Conservation (phyloP, 1,140 invertebrate species). For the Acyrthosiphon pisum region DNA sequence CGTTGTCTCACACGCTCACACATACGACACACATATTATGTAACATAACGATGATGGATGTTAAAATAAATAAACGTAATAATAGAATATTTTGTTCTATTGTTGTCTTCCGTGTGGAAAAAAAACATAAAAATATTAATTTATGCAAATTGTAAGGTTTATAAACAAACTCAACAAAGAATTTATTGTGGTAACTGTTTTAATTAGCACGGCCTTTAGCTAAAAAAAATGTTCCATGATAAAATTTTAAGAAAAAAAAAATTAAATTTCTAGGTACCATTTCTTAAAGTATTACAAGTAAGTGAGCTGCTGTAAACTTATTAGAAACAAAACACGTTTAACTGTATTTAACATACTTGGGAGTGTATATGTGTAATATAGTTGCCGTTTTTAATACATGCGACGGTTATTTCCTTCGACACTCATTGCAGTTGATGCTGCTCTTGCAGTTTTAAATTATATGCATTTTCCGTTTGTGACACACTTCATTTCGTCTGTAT, state of each 20-base stretch:
- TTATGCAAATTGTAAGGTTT: neutral
- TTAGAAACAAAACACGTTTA: neutral
- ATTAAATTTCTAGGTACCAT: neutral
- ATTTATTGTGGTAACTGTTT: neutral
- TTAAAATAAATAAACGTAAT: neutral
- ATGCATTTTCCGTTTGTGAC: neutral
- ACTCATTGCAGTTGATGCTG: neutral
- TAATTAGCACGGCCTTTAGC: neutral
- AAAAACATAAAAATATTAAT: neutral
- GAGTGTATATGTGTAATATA: neutral
- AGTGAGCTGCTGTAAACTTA: conserved; percentile 30
- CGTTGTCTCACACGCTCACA: neutral
- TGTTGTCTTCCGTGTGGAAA: neutral
- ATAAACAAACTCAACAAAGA: neutral
- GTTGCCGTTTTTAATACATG: neutral
- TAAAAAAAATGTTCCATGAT: neutral
- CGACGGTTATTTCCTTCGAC: neutral
- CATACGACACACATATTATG: neutral
- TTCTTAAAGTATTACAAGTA: neutral
- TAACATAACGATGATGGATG: neutral
- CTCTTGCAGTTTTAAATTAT: conserved; percentile 2
- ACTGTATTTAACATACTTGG: conserved; percentile 29
- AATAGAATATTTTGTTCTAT: neutral
- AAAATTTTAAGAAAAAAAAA: neutral
- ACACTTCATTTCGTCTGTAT: neutral